These are phyloP conservation scores for Empidonax alnorum DNA, from an alignment of 2,113 vertebrate genomes.

Conservation along the genomic window DNA sequence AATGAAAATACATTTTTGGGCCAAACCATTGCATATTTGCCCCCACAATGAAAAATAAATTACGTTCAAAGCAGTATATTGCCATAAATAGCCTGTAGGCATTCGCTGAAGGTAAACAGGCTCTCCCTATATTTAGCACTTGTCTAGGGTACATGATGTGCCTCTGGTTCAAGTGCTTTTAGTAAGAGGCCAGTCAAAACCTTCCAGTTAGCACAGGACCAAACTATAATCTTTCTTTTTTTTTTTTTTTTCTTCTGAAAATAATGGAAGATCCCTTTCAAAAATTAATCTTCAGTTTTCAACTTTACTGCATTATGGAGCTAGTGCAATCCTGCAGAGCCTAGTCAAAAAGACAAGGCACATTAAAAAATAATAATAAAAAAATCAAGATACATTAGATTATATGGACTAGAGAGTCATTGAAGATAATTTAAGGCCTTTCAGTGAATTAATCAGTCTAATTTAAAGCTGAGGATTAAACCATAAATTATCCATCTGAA, in stretches of 20 bases:
- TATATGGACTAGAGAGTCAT: conserved; percentile 86
- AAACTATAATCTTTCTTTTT: conserved; percentile 64
- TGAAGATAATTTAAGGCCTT: conserved; percentile 96
- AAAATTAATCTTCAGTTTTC: conserved; percentile 79
- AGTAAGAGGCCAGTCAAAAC: conserved; percentile 72
- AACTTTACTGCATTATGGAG: conserved; percentile 91
- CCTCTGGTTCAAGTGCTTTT: conserved; percentile 67
- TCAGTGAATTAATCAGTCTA: conserved; percentile 89
- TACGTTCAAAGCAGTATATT: conserved; percentile 80
- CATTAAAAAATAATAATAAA: conserved; percentile 82
- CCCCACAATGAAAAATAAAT: conserved; percentile 81
- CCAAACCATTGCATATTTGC: conserved; percentile 81
- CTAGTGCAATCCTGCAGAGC: conserved; percentile 98
- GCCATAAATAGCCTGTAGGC: conserved; percentile 74
- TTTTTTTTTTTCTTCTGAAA: conserved; percentile 65
- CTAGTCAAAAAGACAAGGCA: conserved; percentile 97
- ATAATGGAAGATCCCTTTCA: conserved; percentile 80
- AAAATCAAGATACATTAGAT: conserved; percentile 74
- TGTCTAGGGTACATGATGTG: conserved; percentile 21
- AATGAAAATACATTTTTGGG: conserved; percentile 76
- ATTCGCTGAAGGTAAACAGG: conserved; percentile 66
- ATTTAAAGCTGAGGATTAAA: conserved; percentile 89
- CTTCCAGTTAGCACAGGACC: conserved; percentile 76
- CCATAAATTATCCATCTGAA: conserved; percentile 85
- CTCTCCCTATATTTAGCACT: conserved; percentile 70